phyloP scores from a whole-genome alignment of 2,797 vertebrate genomes.

The Hephaestus fuliginosus region DNA sequence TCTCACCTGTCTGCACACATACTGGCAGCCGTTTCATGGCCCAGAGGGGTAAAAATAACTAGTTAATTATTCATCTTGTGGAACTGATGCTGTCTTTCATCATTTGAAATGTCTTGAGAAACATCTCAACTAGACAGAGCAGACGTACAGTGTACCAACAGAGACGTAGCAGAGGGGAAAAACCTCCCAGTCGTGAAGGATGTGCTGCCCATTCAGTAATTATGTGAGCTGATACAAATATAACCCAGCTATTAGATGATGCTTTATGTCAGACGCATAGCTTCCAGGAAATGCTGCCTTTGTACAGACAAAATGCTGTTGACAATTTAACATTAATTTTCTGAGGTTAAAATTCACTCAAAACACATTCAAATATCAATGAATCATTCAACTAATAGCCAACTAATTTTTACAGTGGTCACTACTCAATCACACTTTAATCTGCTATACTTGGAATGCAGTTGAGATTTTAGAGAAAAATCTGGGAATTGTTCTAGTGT shows the following conservation, averaged over 20 bases:
- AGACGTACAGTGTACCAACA: conserved; percentile 22
- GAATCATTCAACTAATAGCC: too few relatives aligned
- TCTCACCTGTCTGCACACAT: conserved; percentile 82
- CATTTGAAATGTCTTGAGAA: conserved; percentile 69
- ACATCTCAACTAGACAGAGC: conserved; percentile 60
- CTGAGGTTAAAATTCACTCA: conserved; percentile 25
- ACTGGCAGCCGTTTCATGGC: conserved; percentile 68
- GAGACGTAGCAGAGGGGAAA: conserved; percentile 11
- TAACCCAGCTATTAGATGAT: conserved; percentile 15
- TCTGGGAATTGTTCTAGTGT: too few relatives aligned
- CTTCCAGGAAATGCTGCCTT: background rate
- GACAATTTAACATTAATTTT: conserved; percentile 13
- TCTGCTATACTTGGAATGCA: too few relatives aligned
- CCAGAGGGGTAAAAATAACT: conserved; percentile 76
- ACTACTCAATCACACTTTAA: background rate
- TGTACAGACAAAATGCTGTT: conserved; percentile 25
- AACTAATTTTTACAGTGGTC: background rate
- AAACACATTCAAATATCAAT: background rate
- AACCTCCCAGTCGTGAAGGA: conserved; percentile 14
- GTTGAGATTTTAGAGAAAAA: too few relatives aligned
- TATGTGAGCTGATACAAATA: conserved; percentile 33
- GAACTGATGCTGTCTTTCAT: conserved; percentile 79
- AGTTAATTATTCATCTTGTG: conserved; percentile 78
- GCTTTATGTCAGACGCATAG: conserved; percentile 20
- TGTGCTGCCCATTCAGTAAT: conserved; percentile 41